These are phyloP conservation scores for Agrotis ipsilon DNA, from an alignment of 2,888 invertebrate species.

Conservation along the genomic window DNA sequence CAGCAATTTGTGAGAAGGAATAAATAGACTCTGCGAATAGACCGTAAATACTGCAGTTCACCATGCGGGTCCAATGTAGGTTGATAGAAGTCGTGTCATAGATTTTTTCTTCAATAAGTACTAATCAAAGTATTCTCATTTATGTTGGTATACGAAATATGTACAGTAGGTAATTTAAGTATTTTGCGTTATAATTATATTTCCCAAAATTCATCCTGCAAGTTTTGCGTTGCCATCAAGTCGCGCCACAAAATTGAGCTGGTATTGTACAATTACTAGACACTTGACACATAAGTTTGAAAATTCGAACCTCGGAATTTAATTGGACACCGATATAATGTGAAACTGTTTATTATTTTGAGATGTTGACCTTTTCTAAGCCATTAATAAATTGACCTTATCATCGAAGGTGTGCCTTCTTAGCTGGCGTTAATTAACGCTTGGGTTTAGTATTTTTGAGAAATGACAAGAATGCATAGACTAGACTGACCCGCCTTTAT, in stretches of 20 bases:
- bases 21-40: too few relatives aligned
- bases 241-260: too few relatives aligned
- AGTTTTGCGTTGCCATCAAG: too few relatives aligned
- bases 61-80: background rate
- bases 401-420: constrained; percentile 7
- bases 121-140: background rate
- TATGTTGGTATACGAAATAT: background rate
- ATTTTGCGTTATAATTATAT: too few relatives aligned
- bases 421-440: background rate
- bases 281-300: background rate
- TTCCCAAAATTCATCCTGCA: too few relatives aligned
- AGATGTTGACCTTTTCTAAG: background rate
- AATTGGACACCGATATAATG: background rate
- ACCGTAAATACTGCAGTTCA: background rate
- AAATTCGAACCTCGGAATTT: constrained; percentile 3
- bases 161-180: too few relatives aligned
- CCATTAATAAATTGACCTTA: constrained; percentile 23
- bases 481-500: background rate
- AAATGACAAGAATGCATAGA: background rate
- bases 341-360: constrained; percentile 1
- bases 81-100: background rate
- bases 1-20: background rate
- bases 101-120: background rate
- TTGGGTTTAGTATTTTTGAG: background rate
- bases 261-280: too few relatives aligned